A percentile compares a stretch with the other conserved stretches of the same genome.
These are phyloP conservation scores for Papilio aristodemus DNA, from an alignment of 1,140 invertebrate species.

Conservation along the genomic window DNA sequence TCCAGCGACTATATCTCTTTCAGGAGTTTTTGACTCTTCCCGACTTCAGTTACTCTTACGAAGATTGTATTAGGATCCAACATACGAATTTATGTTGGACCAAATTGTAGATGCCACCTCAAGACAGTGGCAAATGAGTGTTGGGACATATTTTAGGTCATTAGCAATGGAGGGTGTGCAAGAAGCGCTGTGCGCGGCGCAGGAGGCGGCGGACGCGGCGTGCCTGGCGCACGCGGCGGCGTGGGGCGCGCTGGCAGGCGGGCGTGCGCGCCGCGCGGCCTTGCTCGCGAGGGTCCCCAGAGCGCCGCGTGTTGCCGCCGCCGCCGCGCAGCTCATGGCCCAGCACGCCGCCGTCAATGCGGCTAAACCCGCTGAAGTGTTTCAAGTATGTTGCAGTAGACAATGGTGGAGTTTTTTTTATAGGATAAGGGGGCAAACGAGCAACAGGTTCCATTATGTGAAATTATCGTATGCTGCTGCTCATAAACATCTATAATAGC, in stretches of 20 bases:
- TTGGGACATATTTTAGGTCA: slow-evolving; percentile 75
- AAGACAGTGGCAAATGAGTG: neutral
- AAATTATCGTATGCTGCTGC: no score
- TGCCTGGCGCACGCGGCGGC: slow-evolving; percentile 92
- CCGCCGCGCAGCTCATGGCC: slow-evolving; percentile 62
- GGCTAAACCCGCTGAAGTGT: slow-evolving; percentile 57
- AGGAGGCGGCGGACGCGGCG: slow-evolving; percentile 89
- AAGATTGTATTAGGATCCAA: no score
- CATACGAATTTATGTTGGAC: no score
- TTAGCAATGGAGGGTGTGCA: slow-evolving; percentile 89
- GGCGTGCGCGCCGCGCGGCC: slow-evolving; percentile 54
- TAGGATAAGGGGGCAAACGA: no score
- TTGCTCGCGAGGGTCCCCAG: slow-evolving; percentile 53
- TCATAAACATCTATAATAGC: no score
- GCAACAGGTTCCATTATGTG: no score
- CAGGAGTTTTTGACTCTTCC: no score
- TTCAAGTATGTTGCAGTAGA: slow-evolving; percentile 54
- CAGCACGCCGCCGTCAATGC: slow-evolving; percentile 66
- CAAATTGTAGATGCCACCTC: no score
- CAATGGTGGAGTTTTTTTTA: neutral
- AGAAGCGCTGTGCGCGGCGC: slow-evolving; percentile 93
- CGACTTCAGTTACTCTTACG: no score
- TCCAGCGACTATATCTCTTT: no score
- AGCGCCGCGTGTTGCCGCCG: slow-evolving; percentile 56
- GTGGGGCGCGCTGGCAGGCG: slow-evolving; percentile 86